These are phyloP conservation scores for Crypturellus tataupa DNA, from an alignment of 2,797 vertebrate species.

Conservation along the genomic window DNA sequence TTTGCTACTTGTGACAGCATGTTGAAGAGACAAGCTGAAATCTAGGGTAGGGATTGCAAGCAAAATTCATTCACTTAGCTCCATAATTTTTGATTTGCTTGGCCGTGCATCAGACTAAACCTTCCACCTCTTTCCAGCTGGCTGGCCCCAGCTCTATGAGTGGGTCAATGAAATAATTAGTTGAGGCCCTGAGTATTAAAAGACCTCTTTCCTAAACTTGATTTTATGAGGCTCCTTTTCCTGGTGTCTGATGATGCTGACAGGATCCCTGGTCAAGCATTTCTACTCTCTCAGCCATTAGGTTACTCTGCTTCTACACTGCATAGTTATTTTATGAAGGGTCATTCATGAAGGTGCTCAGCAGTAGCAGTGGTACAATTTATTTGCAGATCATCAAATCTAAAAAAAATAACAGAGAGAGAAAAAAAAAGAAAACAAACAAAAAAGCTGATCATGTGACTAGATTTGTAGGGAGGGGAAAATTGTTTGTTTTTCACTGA, in stretches of 20 bases:
- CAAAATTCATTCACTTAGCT: constrained; percentile 1
- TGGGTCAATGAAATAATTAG: not conserved
- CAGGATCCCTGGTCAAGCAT: not conserved
- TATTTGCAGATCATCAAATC: not conserved
- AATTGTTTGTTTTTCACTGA: constrained; percentile 39
- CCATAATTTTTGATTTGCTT: constrained; percentile 6
- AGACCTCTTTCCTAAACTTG: not conserved
- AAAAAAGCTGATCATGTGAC: not conserved
- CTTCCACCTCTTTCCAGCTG: not conserved
- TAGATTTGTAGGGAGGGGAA: not conserved
- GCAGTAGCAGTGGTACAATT: not conserved
- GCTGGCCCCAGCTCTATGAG: not conserved
- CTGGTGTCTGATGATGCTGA: not conserved
- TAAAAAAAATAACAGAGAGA: not conserved
- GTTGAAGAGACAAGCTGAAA: not conserved
- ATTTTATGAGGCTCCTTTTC: not conserved
- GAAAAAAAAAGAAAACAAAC: not conserved
- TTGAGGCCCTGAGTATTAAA: not conserved
- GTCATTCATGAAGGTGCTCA: not conserved
- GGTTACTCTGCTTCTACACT: constrained; percentile 2
- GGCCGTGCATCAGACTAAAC: not conserved
- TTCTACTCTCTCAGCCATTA: not conserved
- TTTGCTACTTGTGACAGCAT: constrained; percentile 7
- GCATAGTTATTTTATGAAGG: not conserved
- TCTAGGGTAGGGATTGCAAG: not conserved